These are phyloP conservation scores for Carlito syrichta DNA, from an alignment of 2,113 vertebrate species.

Conservation along the genomic window DNA sequence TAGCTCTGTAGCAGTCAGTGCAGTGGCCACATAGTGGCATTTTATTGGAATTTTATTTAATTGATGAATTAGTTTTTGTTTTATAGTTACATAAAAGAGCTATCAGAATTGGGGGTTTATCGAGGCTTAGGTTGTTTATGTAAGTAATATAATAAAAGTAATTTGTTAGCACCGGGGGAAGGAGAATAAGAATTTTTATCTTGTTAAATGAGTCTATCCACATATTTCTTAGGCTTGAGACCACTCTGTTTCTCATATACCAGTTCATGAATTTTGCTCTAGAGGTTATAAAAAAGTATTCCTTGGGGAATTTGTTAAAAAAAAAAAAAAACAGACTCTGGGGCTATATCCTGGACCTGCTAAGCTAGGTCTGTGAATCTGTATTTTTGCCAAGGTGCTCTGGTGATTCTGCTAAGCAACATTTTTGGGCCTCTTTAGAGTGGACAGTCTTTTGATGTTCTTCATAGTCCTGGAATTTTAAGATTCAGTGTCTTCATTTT, in stretches of 20 bases:
- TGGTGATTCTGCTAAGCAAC: neutral
- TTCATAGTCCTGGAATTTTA: neutral
- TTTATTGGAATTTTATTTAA: conserved; percentile 6
- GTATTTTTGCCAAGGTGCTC: neutral
- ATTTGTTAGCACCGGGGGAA: neutral
- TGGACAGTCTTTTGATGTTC: neutral
- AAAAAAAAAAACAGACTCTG: neutral
- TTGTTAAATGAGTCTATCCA: neutral
- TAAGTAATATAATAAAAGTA: conserved; percentile 32
- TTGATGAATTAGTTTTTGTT: neutral
- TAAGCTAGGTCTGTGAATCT: neutral
- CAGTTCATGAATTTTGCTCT: neutral
- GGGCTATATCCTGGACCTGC: neutral
- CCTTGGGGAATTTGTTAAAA: neutral
- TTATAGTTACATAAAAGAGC: neutral
- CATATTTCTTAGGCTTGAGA: neutral
- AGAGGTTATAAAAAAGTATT: neutral
- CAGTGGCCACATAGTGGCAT: neutral
- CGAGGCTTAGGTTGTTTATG: neutral
- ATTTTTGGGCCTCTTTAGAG: neutral
- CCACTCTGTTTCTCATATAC: neutral
- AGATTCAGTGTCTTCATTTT: conserved; percentile 34
- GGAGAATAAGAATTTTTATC: neutral
- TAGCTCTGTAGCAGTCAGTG: neutral
- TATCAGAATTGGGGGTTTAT: neutral